phyloP scores from a whole-genome alignment of 2,113 vertebrate species.

The Naja naja region DNA sequence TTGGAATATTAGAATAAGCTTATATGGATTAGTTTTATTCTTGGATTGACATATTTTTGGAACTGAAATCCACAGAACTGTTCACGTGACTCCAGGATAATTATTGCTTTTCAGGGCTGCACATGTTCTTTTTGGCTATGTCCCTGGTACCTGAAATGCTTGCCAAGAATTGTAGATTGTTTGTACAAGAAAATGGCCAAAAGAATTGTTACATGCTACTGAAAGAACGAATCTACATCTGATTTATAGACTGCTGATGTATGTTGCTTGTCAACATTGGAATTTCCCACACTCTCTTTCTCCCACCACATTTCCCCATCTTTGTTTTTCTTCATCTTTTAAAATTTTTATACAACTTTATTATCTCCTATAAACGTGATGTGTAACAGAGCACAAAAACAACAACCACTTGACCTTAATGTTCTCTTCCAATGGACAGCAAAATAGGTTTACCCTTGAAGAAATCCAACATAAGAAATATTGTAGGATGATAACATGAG shows the following conservation, averaged over 20 bases:
- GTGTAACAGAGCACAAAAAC: not conserved
- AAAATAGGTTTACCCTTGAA: not conserved
- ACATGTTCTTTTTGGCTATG: not conserved
- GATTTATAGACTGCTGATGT: not conserved
- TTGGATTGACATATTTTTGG: not conserved
- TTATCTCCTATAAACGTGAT: not conserved
- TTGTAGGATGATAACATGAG: not conserved
- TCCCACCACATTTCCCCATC: not conserved
- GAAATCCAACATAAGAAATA: not conserved
- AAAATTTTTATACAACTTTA: not conserved
- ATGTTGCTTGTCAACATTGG: not conserved
- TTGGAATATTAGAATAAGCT: not conserved
- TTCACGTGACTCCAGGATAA: not conserved
- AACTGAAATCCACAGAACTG: not conserved
- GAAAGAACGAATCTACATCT: not conserved
- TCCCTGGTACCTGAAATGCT: not conserved
- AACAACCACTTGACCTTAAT: not conserved
- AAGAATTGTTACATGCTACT: not conserved
- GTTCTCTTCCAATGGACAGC: not conserved
- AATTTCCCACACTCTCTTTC: not conserved
- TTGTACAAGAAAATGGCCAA: not conserved
- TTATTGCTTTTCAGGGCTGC: not conserved
- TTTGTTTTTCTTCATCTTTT: not conserved
- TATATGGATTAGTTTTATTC: not conserved
- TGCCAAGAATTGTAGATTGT: not conserved